Percentiles rank a stretch among this genome's conserved stretches.
Evolutionary conservation across 2,888 invertebrate species (phyloP).

Genomic region (Cosmorhoe ocellata): DNA sequence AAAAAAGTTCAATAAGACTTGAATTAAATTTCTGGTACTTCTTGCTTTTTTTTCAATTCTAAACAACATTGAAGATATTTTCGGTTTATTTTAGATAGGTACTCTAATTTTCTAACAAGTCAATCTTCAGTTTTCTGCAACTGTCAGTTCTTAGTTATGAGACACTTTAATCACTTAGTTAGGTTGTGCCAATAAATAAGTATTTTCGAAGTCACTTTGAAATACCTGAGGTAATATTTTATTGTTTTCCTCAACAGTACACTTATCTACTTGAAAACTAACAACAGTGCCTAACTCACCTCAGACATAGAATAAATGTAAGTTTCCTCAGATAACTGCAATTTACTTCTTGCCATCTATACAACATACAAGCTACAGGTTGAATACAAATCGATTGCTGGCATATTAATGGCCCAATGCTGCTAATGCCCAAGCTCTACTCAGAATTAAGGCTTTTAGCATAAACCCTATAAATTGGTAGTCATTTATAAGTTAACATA

Average conservation of each 20-base stretch:
- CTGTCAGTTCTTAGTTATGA: too few species aligned
- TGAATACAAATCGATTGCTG: conserved; percentile 14
- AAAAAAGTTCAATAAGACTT: too few species aligned
- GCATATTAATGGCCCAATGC: conserved; percentile 10
- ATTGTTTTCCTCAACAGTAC: background rate
- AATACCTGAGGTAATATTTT: background rate
- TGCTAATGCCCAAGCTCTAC: conserved; percentile 6
- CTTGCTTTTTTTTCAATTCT: too few species aligned
- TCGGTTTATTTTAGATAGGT: too few species aligned
- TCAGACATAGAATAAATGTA: background rate
- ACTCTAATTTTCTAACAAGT: too few species aligned
- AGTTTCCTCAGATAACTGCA: conserved; percentile 2
- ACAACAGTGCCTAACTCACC: background rate
- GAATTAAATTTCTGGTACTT: too few species aligned
- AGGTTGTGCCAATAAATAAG: background rate
- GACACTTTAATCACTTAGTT: too few species aligned
- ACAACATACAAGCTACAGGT: conserved; percentile 5
- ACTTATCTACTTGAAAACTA: background rate
- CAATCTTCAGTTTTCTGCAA: too few species aligned
- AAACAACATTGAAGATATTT: too few species aligned
- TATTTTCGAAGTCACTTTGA: conserved; percentile 3
- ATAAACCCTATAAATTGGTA: conserved; percentile 2
- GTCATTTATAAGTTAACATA: too few species aligned
- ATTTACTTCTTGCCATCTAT: conserved; percentile 11
- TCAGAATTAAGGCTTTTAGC: conserved; percentile 10